Percentiles rank a stretch among this genome's conserved stretches.
phyloP scores from a whole-genome alignment of 1,140 invertebrate genomes.

The Drosophila sproati region DNA sequence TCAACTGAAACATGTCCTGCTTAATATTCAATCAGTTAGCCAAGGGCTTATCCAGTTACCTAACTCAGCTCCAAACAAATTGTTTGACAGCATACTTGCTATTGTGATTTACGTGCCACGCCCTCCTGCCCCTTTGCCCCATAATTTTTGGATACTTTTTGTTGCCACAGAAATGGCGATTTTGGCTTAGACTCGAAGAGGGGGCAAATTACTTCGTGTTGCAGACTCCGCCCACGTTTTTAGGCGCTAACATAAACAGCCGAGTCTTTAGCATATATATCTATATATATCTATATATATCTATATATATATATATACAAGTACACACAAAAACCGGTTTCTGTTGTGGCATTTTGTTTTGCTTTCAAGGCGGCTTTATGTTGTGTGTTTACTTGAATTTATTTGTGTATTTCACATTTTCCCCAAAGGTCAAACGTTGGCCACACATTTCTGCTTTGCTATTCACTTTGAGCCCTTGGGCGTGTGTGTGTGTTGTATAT shows the following conservation, averaged over 20 bases:
- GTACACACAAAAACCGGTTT: background rate
- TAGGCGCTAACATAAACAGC: conserved; percentile 40
- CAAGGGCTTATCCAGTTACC: background rate
- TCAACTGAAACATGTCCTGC: background rate
- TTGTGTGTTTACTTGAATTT: conserved; percentile 74
- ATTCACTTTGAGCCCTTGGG: conserved; percentile 29
- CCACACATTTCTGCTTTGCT: conserved; percentile 46
- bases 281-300: background rate
- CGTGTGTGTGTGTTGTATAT: conserved; percentile 17
- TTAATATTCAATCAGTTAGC: conserved; percentile 10
- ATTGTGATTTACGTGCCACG: conserved; percentile 52
- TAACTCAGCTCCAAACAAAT: conserved; percentile 23
- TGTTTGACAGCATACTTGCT: conserved; percentile 41
- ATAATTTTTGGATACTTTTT: conserved; percentile 3
- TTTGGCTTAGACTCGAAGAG: conserved; percentile 43
- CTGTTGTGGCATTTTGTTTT: conserved; percentile 43
- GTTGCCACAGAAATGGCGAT: conserved; percentile 41
- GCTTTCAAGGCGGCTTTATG: conserved; percentile 43
- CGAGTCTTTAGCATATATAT: background rate
- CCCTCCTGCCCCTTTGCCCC: background rate
- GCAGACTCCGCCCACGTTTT: conserved; percentile 59
- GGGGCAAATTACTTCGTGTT: conserved; percentile 62
- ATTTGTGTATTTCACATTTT: conserved; percentile 77
- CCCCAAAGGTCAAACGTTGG: conserved; percentile 74
- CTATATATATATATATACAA: no score